Conservation (phyloP, 2,797 vertebrate species). For the Bucorvus abyssinicus region DNA sequence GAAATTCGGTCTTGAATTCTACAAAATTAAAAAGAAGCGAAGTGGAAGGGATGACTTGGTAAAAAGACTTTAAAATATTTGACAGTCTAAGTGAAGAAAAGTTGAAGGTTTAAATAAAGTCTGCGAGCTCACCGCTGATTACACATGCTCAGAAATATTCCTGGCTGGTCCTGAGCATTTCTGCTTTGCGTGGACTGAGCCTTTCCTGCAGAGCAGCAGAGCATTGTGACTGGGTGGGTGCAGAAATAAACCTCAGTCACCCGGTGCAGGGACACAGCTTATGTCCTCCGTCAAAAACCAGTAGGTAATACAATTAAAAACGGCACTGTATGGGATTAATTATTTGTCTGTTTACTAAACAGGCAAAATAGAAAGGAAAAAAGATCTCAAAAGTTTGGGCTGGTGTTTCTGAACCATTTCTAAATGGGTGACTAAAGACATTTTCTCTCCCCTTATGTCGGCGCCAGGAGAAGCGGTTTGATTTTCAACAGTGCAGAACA, state of each 20-base stretch:
- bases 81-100: conserved; percentile 26
- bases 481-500: background rate
- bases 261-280: background rate
- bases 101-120: conserved; percentile 53
- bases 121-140: background rate
- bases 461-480: background rate
- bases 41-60: background rate
- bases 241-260: background rate
- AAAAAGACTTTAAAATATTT: conserved; percentile 42
- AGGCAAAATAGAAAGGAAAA: background rate
- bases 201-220: background rate
- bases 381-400: background rate
- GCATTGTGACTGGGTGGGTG: background rate
- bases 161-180: background rate
- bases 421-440: background rate
- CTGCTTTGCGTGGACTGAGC: background rate
- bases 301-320: background rate
- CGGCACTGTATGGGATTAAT: background rate
- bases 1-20: background rate
- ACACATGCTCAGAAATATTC: background rate
- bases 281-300: background rate
- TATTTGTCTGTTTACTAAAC: background rate
- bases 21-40: conserved; percentile 12
- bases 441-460: background rate
- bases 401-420: background rate